Base-by-base conservation (phyloP, 2,113 vertebrate species). In the Mus pahari region DNA sequence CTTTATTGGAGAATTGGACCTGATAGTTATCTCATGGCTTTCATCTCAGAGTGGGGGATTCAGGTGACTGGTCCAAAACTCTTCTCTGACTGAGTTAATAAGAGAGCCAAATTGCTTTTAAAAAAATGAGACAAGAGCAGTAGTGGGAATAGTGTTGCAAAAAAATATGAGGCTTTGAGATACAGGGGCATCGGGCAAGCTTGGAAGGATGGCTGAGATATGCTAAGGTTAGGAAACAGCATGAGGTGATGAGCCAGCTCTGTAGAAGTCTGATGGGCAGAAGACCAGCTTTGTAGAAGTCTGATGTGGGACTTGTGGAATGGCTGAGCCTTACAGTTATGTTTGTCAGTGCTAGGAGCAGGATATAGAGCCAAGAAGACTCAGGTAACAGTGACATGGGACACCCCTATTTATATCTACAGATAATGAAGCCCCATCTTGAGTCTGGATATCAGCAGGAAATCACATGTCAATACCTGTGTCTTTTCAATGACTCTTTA, bases 301-400 rank as follows among this genome's bases (percentile, higher is more conserved):
- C 60, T 10, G 7, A 0, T 2, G 0, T 0, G 7, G 16, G 26
- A 19, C 12, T 3, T 90, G 39, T 13, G 2, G 11, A 3, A 4
- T 66, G 89, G 13, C 7, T 55, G 42, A 70, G 33, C 1, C 31
- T 62, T 42, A 36, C 28, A 42, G 22, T 17, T n/a, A 22, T 12
- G 0, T 42, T 42, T 50, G 64, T 39, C 9, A 83, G 48, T 39
- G 39, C 50, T 1, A 13, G 60, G 7, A 45, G 26, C 77, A 53
- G 58, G 5, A 26, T 19, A 22, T 60, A 2, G 42, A 95, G 62
- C 58, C 82, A 33, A 16, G 8, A 53, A 42, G 22, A 70, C 14
- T 93, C 31, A 28, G 36, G 24, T 75, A 22, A 24, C 12, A 8
- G 31, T 42, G 20, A 26, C 33, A 75, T 42, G 10, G 12, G 75